These are phyloP conservation scores for Agrotis segetum DNA, from an alignment of 2,888 invertebrate genomes.

Conservation along the genomic window DNA sequence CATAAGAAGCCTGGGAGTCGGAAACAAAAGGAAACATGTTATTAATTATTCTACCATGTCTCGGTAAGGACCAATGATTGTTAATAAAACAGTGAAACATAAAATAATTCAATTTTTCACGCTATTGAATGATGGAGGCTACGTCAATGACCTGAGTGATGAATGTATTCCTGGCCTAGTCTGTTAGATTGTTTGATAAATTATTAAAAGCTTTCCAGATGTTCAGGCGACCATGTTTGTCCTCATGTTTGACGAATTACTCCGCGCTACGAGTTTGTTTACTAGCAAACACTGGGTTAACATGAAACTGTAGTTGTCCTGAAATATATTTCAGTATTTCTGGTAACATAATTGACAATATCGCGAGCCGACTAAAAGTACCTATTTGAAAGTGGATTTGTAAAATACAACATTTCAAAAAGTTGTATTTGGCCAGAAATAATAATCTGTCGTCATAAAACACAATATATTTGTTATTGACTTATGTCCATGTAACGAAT, in stretches of 20 bases:
- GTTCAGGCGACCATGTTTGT: slow-evolving; percentile 4
- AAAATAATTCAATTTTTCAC: background rate
- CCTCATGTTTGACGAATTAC: slow-evolving; percentile 23
- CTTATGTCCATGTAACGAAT: background rate
- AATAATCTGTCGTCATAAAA: background rate
- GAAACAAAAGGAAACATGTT: background rate
- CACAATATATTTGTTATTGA: background rate
- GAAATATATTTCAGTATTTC: too few species aligned
- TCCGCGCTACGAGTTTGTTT: slow-evolving; percentile 1
- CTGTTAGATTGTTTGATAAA: slow-evolving; percentile 19
- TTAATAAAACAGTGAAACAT: background rate
- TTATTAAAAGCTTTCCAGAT: slow-evolving; percentile 12
- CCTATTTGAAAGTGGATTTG: too few species aligned
- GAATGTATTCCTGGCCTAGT: slow-evolving; percentile 5
- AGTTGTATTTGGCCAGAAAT: background rate
- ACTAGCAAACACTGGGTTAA: slow-evolving; percentile 6
- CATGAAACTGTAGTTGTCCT: too few species aligned
- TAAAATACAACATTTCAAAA: too few species aligned
- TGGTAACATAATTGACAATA: too few species aligned
- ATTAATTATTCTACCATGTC: background rate
- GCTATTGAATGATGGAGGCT: background rate
- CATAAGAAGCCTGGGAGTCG: background rate
- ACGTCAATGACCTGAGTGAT: background rate
- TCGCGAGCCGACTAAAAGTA: too few species aligned
- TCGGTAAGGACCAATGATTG: too few species aligned